Conservation (phyloP, 2,113 vertebrate species). For the Anser cygnoides region DNA sequence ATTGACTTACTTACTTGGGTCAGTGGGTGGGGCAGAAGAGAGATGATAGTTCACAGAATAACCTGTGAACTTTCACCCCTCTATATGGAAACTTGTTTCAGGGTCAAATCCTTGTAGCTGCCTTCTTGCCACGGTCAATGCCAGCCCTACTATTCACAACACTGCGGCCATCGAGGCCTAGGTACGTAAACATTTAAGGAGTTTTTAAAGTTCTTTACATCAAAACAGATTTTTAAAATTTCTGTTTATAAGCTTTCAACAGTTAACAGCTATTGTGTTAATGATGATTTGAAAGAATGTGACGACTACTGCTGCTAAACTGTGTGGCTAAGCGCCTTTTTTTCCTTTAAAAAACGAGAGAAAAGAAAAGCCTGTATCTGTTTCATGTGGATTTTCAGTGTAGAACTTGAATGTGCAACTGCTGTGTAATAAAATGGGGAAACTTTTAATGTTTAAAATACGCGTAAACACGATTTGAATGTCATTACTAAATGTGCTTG, state of each 20-base stretch:
- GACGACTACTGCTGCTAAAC: constrained; percentile 63
- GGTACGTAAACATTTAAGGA: constrained; percentile 91
- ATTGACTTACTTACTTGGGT: constrained; percentile 77
- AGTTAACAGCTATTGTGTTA: constrained; percentile 62
- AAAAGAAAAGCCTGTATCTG: constrained; percentile 32
- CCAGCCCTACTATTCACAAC: constrained; percentile 92
- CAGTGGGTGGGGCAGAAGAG: constrained; percentile 84
- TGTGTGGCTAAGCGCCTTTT: constrained; percentile 64
- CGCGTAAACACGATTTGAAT: constrained; percentile 70
- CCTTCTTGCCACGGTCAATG: constrained; percentile 93
- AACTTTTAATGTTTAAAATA: constrained; percentile 63
- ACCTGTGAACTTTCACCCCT: constrained; percentile 96
- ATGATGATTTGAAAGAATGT: constrained; percentile 69
- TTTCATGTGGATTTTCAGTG: constrained; percentile 71
- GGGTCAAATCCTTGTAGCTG: constrained; percentile 95
- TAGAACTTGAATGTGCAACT: constrained; percentile 68
- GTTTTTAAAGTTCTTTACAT: constrained; percentile 84
- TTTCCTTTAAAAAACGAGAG: constrained; percentile 10
- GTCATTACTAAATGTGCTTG: constrained; percentile 76
- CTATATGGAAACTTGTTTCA: constrained; percentile 96
- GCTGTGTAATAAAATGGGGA: constrained; percentile 69
- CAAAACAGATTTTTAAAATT: constrained; percentile 77
- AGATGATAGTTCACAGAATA: constrained; percentile 94
- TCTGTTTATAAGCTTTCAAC: constrained; percentile 75
- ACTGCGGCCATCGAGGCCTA: constrained; percentile 91